Conservation (phyloP, 2,888 invertebrate genomes). For the Cataglyphis rosenhaueri region DNA sequence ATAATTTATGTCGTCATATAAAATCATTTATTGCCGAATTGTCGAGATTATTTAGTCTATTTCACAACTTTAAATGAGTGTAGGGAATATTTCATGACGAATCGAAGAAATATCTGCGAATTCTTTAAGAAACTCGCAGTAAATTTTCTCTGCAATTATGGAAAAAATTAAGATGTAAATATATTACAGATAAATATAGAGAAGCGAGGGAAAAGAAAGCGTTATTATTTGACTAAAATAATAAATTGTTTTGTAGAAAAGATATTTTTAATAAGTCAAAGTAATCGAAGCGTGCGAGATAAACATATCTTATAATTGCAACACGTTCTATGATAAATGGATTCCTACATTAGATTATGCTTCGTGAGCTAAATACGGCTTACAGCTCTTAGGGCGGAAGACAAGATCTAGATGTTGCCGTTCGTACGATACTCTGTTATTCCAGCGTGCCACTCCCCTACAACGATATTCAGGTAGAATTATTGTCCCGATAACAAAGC, state of each 20-base stretch:
- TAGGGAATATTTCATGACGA: background rate
- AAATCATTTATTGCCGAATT: background rate
- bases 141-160: background rate
- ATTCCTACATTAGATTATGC: constrained; percentile 19
- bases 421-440: constrained; percentile 36
- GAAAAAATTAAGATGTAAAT: background rate
- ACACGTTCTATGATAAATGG: constrained; percentile 41
- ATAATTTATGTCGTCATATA: background rate
- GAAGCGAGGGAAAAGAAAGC: background rate
- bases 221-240: background rate
- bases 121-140: background rate
- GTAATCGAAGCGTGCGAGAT: background rate
- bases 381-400: constrained; percentile 13
- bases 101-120: background rate
- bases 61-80: background rate
- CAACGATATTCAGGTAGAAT: constrained; percentile 39
- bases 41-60: background rate
- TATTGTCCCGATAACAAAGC: constrained; percentile 53
- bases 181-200: background rate
- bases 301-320: constrained; percentile 6
- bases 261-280: background rate
- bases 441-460: constrained; percentile 15
- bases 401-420: constrained; percentile 36
- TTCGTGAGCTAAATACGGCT: constrained; percentile 28
- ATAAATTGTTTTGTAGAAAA: background rate